Evolutionary conservation across 2,113 vertebrate genomes (phyloP).

Genomic region (Syngnathoides biaculeatus): DNA sequence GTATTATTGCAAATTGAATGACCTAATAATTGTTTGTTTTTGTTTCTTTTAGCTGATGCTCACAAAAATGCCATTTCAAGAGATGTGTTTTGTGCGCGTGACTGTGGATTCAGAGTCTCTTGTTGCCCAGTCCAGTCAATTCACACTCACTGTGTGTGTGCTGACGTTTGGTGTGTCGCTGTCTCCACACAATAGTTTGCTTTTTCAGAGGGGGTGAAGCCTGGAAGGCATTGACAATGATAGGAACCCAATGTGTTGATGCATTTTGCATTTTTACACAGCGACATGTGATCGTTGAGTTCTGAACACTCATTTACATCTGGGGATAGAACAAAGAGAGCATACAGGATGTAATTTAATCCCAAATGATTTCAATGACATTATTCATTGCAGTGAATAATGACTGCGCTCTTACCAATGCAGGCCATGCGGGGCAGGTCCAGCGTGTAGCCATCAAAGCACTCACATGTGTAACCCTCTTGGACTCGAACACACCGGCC

Average conservation of each 20-base stretch:
- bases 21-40: not conserved
- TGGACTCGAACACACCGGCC: slow-evolving; percentile 95
- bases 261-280: slow-evolving; percentile 95
- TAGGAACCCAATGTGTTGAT: slow-evolving; percentile 95
- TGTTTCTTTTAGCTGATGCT: not conserved
- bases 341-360: no score
- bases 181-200: slow-evolving; percentile 87
- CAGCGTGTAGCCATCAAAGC: slow-evolving; percentile 93
- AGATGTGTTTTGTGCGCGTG: not conserved
- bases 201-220: slow-evolving; percentile 81
- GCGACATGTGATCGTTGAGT: slow-evolving; percentile 90
- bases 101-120: slow-evolving; percentile 40
- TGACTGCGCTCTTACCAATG: slow-evolving; percentile 76
- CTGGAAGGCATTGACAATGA: slow-evolving; percentile 89
- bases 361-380: no score
- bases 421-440: slow-evolving; percentile 94
- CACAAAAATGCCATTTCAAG: not conserved
- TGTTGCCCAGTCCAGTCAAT: slow-evolving; percentile 38
- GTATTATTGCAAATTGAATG: not conserved
- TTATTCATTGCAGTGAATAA: no score
- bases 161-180: slow-evolving; percentile 38
- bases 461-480: slow-evolving; percentile 96
- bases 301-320: slow-evolving; percentile 97
- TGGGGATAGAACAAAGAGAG: slow-evolving; percentile 18
- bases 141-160: slow-evolving; percentile 71